Percentiles rank a stretch among this genome's conserved stretches.
Conservation (phyloP, 2,888 invertebrate species). For the Agelastica alni region DNA sequence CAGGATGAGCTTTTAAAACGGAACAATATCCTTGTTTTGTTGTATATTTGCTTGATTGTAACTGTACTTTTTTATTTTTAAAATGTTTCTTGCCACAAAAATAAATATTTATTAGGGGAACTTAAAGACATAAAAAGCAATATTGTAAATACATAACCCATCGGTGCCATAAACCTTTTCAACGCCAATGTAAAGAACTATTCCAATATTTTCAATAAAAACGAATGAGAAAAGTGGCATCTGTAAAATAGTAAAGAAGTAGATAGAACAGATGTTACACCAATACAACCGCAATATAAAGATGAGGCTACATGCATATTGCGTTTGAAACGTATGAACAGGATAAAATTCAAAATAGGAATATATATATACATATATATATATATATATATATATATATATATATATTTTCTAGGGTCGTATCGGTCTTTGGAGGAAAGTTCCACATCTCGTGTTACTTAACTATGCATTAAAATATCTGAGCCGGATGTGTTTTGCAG, state of each 20-base stretch:
- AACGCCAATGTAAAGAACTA: slow-evolving; percentile 7
- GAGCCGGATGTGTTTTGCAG: slow-evolving; percentile 30
- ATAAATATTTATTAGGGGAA: neutral
- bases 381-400: slow-evolving; percentile 35
- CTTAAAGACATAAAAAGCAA: neutral
- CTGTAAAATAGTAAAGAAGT: slow-evolving; percentile 34
- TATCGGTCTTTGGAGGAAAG: slow-evolving; percentile 48
- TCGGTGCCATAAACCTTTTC: slow-evolving; percentile 1
- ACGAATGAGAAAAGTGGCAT: slow-evolving; percentile 32
- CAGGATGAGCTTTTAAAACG: no score
- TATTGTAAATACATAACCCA: slow-evolving; percentile 17
- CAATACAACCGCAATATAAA: slow-evolving; percentile 35
- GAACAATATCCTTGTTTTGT: no score
- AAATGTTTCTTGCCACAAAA: no score
- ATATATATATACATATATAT: no score
- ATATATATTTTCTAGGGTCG: slow-evolving; percentile 29
- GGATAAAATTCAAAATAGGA: slow-evolving; percentile 42
- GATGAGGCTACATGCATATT: slow-evolving; percentile 41
- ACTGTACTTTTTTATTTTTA: no score
- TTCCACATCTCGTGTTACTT: slow-evolving; percentile 45
- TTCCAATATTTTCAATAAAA: slow-evolving; percentile 21
- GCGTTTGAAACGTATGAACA: slow-evolving; percentile 41
- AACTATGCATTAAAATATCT: slow-evolving; percentile 53
- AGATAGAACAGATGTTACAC: slow-evolving; percentile 35
- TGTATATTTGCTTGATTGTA: no score